Conservation (phyloP, 2,888 invertebrate species). For the Lasioglossum morio region DNA sequence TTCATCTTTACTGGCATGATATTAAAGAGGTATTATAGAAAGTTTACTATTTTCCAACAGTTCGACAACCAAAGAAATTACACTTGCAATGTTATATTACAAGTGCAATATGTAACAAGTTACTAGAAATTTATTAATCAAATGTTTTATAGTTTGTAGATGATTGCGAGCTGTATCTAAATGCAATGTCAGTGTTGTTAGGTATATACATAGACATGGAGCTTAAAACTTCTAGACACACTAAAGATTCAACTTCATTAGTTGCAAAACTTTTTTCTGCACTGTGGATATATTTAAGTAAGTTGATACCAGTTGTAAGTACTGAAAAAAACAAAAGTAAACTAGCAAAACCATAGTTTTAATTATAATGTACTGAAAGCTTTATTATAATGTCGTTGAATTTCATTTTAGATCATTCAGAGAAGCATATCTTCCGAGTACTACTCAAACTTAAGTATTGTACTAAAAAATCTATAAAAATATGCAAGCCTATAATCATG, state of each 20-base stretch:
- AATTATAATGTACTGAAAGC: neutral
- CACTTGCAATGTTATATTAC: neutral
- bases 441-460: conserved; percentile 76
- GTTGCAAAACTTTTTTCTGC: conserved; percentile 75
- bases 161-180: conserved; percentile 81
- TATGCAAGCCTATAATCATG: conserved; percentile 77
- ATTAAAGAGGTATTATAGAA: conserved; percentile 80
- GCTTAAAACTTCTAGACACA: conserved; percentile 75
- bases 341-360: neutral
- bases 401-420: conserved; percentile 76
- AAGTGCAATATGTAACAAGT: neutral
- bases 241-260: conserved; percentile 66
- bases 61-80: neutral
- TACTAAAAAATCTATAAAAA: conserved; percentile 74
- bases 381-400: neutral
- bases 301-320: conserved; percentile 28
- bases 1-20: conserved; percentile 82
- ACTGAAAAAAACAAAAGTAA: neutral
- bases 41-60: neutral
- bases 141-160: conserved; percentile 73
- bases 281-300: conserved; percentile 80
- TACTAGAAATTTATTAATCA: conserved; percentile 21
- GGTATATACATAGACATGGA: conserved; percentile 83
- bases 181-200: conserved; percentile 83
- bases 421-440: conserved; percentile 80